phyloP scores from a whole-genome alignment of 2,113 vertebrate genomes.

The Leucoraja erinaceus region DNA sequence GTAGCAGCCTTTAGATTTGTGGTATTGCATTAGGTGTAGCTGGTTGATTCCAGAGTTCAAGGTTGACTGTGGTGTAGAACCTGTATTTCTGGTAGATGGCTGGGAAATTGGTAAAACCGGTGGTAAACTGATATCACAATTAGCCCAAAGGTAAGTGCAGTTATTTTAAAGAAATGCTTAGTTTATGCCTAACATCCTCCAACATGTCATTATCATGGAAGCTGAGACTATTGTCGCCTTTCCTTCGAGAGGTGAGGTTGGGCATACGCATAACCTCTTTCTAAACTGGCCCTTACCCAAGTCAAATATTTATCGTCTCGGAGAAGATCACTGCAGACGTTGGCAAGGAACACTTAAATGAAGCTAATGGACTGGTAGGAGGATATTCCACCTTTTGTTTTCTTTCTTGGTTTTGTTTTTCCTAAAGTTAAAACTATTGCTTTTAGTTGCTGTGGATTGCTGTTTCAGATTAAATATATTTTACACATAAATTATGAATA shows the following conservation, averaged over 20 bases:
- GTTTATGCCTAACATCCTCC: neutral
- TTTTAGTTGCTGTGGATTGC: neutral
- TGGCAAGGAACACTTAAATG: conserved; percentile 5
- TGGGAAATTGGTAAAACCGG: neutral
- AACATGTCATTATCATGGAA: neutral
- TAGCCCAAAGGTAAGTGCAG: neutral
- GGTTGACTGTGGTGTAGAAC: neutral
- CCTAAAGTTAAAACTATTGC: neutral
- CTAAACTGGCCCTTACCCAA: neutral
- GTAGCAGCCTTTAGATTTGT: neutral
- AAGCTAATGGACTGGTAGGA: conserved; percentile 4
- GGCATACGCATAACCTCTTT: neutral
- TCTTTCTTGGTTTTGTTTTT: neutral
- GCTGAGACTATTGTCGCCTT: neutral
- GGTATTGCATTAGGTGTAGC: neutral
- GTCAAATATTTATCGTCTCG: conserved; percentile 9
- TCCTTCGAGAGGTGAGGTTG: neutral
- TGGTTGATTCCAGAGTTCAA: neutral
- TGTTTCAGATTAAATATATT: neutral
- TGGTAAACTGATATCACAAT: neutral
- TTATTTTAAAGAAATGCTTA: neutral
- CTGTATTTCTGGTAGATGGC: neutral
- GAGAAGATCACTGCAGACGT: neutral
- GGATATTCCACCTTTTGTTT: neutral
- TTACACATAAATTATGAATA: neutral